Conservation (phyloP, 2,113 vertebrate genomes). For the Passer domesticus region DNA sequence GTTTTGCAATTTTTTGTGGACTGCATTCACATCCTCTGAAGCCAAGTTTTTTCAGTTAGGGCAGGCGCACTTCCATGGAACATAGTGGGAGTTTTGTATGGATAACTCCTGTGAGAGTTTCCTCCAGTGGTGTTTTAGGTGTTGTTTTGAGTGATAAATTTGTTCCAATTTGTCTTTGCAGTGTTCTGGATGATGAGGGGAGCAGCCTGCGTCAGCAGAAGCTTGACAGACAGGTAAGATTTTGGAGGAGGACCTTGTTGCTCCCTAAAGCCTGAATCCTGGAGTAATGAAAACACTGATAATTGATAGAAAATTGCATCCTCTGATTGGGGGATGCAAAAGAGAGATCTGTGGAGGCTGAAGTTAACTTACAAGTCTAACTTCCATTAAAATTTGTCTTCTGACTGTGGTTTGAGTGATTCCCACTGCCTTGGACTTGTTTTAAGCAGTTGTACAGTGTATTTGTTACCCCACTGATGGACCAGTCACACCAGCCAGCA, state of each 20-base stretch:
- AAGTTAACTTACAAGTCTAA: not conserved
- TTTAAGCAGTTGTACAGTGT: not conserved
- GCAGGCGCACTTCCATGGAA: not conserved
- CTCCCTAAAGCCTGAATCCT: not conserved
- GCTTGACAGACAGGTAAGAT: conserved; percentile 93
- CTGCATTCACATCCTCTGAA: not conserved
- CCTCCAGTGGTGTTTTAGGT: not conserved
- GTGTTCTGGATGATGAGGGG: conserved; percentile 96
- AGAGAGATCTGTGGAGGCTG: not conserved
- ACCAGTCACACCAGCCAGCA: not conserved
- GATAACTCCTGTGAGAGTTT: not conserved
- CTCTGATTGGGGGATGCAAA: not conserved
- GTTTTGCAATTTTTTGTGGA: not conserved
- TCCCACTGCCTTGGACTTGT: not conserved
- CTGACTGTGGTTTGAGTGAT: not conserved
- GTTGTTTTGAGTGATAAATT: not conserved
- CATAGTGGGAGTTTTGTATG: not conserved
- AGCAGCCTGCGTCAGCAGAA: conserved; percentile 96
- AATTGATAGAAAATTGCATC: not conserved
- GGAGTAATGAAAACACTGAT: not conserved
- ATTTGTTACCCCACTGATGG: not conserved
- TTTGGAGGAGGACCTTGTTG: not conserved
- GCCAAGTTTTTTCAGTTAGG: not conserved
- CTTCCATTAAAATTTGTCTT: not conserved
- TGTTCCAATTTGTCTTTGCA: conserved; percentile 70